Conservation (phyloP, 2,113 vertebrate genomes). For the Grantiella picta region DNA sequence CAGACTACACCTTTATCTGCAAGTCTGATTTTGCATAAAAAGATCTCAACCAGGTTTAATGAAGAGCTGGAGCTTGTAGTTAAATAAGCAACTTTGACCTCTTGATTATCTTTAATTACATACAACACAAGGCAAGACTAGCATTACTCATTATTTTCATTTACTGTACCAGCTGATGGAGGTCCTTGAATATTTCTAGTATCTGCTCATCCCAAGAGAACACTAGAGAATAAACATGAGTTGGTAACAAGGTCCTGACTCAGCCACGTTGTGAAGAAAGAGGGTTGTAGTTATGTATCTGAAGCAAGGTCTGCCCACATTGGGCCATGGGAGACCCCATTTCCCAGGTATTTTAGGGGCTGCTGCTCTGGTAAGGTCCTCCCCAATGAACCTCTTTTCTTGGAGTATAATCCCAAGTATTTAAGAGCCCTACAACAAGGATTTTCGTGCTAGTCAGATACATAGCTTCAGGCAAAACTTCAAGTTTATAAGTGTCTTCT, state of each 20-base stretch:
- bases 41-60: neutral
- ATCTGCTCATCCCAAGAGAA: neutral
- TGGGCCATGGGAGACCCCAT: neutral
- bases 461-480: accelerated
- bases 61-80: neutral
- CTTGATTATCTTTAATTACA: neutral
- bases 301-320: accelerated
- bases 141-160: neutral
- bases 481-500: neutral
- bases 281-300: neutral
- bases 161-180: neutral
- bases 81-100: neutral
- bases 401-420: neutral
- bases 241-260: neutral
- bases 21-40: neutral
- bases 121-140: neutral
- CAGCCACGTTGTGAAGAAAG: neutral
- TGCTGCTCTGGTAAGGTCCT: neutral
- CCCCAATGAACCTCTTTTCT: neutral
- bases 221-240: neutral
- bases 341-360: neutral
- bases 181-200: neutral
- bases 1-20: neutral
- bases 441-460: neutral
- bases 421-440: neutral